Percentiles rank a stretch among this genome's conserved stretches.
phyloP scores from a whole-genome alignment of 2,797 vertebrate species.

The Potorous gilbertii region DNA sequence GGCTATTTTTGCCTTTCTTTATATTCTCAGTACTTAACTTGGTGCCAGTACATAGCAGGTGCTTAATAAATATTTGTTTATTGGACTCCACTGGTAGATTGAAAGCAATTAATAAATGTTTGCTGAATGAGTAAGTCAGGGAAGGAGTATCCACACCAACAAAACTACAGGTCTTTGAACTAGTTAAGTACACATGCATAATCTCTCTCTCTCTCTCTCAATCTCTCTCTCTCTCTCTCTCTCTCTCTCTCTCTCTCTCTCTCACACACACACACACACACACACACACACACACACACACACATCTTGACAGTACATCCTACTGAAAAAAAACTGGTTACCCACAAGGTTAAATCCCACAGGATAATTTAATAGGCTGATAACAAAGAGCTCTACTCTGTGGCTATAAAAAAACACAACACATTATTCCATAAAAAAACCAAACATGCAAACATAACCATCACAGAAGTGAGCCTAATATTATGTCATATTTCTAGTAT shows the following conservation, averaged over 20 bases:
- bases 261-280: no score
- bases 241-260: no score
- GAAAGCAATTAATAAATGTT: not conserved
- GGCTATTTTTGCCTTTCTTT: not conserved
- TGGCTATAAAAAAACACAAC: not conserved
- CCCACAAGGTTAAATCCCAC: not conserved
- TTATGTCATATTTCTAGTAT: no score
- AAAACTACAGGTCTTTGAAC: not conserved
- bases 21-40: not conserved
- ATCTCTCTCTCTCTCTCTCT: no score
- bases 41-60: not conserved
- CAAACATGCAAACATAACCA: not conserved
- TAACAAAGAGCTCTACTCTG: not conserved
- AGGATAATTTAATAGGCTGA: slow-evolving; percentile 15
- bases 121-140: not conserved
- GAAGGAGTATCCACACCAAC: not conserved
- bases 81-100: not conserved
- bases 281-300: not conserved
- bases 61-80: not conserved
- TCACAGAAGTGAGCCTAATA: not conserved
- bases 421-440: not conserved
- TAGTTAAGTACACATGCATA: not conserved
- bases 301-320: not conserved
- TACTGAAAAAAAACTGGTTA: not conserved
- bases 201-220: no score